Evolutionary conservation across 2,888 invertebrate species (phyloP).

Genomic region (Melolontha melolontha): DNA sequence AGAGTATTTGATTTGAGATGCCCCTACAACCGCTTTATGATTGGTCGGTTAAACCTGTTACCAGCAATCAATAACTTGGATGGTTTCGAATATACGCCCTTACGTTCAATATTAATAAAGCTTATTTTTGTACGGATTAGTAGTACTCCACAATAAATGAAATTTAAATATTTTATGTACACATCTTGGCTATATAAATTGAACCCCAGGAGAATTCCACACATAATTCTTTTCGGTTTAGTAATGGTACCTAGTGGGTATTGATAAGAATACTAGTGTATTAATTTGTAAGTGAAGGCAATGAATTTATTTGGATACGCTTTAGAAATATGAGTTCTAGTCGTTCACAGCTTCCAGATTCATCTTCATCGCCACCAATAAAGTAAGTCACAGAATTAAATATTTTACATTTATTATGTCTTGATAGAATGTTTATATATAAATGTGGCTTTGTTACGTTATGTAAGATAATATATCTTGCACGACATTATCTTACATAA

Average conservation of each 20-base stretch:
- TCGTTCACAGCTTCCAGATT: constrained; percentile 75
- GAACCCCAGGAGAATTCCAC: constrained; percentile 49
- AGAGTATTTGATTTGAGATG: constrained; percentile 8
- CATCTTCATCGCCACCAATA: constrained; percentile 77
- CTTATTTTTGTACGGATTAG: not conserved
- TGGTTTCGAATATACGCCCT: constrained; percentile 17
- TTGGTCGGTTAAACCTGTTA: constrained; percentile 47
- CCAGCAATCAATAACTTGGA: constrained; percentile 37
- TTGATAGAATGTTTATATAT: not conserved
- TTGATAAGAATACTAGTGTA: constrained; percentile 9
- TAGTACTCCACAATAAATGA: not conserved
- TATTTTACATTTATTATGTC: not conserved
- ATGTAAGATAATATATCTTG: not conserved
- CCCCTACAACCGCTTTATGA: constrained; percentile 25
- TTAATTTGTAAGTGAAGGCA: constrained; percentile 14
- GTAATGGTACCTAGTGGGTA: constrained; percentile 9
- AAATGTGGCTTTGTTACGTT: not conserved
- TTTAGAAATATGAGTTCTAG: constrained; percentile 52
- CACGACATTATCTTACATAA: constrained; percentile 11
- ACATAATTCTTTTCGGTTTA: constrained; percentile 7
- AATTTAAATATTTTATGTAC: constrained; percentile 6
- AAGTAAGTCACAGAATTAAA: constrained; percentile 65
- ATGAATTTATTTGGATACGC: constrained; percentile 17
- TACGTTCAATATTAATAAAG: constrained; percentile 10
- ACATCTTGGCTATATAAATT: constrained; percentile 52